phyloP scores from a whole-genome alignment of 2,113 vertebrate species.

The Aphyosemion australe region DNA sequence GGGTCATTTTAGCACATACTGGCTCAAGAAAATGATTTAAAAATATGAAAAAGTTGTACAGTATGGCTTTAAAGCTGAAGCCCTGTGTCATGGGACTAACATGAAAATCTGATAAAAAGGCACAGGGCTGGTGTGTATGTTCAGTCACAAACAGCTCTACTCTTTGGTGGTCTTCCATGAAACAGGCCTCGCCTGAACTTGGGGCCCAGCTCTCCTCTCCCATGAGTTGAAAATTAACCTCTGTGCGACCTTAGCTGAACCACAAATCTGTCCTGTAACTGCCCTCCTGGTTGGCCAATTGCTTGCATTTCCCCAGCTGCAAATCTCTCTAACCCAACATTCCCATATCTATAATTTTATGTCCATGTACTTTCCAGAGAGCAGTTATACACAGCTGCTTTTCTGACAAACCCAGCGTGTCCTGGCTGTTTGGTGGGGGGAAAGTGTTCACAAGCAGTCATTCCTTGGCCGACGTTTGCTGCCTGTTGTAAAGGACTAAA shows the following conservation, averaged over 20 bases:
- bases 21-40: no score
- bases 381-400: slow-evolving; percentile 41
- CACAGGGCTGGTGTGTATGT: slow-evolving; percentile 1
- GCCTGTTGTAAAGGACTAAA: slow-evolving; percentile 58
- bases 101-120: not conserved
- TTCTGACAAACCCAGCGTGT: slow-evolving; percentile 41
- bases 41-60: no score
- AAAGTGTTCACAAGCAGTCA: slow-evolving; percentile 47
- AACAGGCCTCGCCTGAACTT: not conserved
- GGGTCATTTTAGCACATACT: no score
- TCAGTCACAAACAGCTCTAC: slow-evolving; percentile 6
- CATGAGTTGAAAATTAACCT: slow-evolving; percentile 60
- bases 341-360: slow-evolving; percentile 39
- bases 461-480: slow-evolving; percentile 52
- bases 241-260: slow-evolving; percentile 47
- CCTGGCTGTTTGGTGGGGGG: slow-evolving; percentile 21
- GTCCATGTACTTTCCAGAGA: slow-evolving; percentile 44
- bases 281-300: slow-evolving; percentile 63
- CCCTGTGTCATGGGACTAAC: not conserved
- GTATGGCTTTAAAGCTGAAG: not conserved
- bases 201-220: slow-evolving; percentile 36
- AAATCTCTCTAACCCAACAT: slow-evolving; percentile 12
- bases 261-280: slow-evolving; percentile 42
- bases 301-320: slow-evolving; percentile 32
- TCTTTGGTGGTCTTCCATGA: slow-evolving; percentile 5